These are phyloP conservation scores for Eilema griseolum DNA, from an alignment of 2,888 invertebrate species.

Conservation along the genomic window DNA sequence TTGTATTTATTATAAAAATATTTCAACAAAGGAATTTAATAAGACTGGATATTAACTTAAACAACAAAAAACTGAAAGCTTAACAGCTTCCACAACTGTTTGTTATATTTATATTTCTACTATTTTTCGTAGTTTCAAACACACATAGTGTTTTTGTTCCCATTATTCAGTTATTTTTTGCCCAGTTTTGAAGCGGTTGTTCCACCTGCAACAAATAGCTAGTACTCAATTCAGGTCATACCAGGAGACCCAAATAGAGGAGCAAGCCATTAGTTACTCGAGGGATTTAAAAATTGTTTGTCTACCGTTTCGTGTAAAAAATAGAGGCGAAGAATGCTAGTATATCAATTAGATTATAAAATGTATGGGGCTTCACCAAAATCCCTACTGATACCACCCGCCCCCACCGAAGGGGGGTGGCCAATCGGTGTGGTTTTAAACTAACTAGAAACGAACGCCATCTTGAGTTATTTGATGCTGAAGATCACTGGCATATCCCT, in stretches of 20 bases:
- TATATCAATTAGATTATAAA: not conserved
- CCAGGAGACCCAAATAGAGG: not conserved
- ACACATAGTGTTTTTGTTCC: not conserved
- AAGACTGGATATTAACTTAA: not conserved
- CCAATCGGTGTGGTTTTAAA: too few species aligned
- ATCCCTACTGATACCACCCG: too few species aligned
- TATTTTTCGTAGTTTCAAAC: not conserved
- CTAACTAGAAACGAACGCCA: too few species aligned
- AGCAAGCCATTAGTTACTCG: conserved; percentile 1
- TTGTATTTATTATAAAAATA: too few species aligned
- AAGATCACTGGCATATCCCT: too few species aligned
- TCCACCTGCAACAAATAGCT: not conserved
- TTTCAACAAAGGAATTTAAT: conserved; percentile 6
- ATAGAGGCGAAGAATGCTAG: not conserved
- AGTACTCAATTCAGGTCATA: not conserved
- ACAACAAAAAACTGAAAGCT: not conserved
- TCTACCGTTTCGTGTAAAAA: not conserved
- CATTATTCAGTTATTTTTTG: not conserved
- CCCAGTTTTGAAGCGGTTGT: not conserved
- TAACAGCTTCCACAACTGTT: too few species aligned
- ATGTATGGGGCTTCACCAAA: too few species aligned
- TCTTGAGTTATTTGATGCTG: too few species aligned
- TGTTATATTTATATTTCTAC: not conserved
- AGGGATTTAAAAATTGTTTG: not conserved
- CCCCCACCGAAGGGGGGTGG: too few species aligned